Evolutionary conservation across 2,888 invertebrate genomes (phyloP), one percentile per base, ranked within the genome.

Genomic region (Chalcis sispes): DNA sequence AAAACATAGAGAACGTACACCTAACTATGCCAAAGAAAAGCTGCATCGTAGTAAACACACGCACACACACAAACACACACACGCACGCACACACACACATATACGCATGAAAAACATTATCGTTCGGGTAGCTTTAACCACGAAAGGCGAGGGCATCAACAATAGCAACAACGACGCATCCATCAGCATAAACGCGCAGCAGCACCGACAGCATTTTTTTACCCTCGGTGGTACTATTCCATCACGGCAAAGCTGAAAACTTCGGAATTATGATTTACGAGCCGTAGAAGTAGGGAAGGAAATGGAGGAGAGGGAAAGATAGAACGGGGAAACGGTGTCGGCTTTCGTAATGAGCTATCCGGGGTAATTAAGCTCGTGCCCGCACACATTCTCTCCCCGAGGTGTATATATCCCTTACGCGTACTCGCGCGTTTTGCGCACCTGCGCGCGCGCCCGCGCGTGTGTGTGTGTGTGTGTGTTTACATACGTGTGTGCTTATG

Each of bases 311-410:
- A 52, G 42, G 29, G 69, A 29, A 59, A 72, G 69, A 3, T 8
- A 36, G 66, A 65, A 50, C 42, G 61, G n/a, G 29, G 65, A 69
- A 42, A 54, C 10, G 48, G 52, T 54, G 61, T 79, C 73, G 77
- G 77, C 77, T 75, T 73, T 77, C 76, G 79, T 79, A 80, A 81
- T 78, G 79, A 80, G 77, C 79, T 79, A 80, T 81, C 80, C 72
- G 71, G 76, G 80, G 78, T 80, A 80, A 80, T 80, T 80, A 81
- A 80, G 79, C 77, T 70, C 74, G 74, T 75, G 75, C 67, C n/a
- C n/a, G n/a, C n/a, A n/a, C n/a, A n/a, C n/a, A n/a, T n/a, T n/a
- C n/a, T n/a, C n/a, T n/a, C n/a, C n/a, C n/a, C n/a, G n/a, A n/a
- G n/a, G n/a, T n/a, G n/a, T n/a, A n/a, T n/a, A n/a, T n/a, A n/a